phyloP scores from a whole-genome alignment of 2,888 invertebrate species.

The Tricholauxania praeusta region DNA sequence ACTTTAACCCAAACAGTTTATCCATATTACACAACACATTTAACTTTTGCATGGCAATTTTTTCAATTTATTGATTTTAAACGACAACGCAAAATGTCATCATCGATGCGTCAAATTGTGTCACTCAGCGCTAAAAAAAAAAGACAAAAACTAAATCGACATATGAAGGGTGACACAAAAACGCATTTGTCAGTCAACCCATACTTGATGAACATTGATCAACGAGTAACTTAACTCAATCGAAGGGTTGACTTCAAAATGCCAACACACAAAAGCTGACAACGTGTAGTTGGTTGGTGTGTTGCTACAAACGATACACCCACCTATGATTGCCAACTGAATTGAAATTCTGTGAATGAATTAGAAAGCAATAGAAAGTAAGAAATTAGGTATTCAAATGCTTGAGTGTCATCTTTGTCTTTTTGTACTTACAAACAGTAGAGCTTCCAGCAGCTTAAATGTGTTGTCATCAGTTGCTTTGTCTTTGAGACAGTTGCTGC shows the following conservation, averaged over 20 bases:
- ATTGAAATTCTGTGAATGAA: conserved; percentile 10
- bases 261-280: background rate
- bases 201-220: no score
- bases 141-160: background rate
- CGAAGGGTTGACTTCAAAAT: conserved; percentile 1
- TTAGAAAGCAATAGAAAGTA: background rate
- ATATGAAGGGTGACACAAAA: background rate
- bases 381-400: conserved; percentile 18
- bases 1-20: background rate
- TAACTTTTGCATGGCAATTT: background rate
- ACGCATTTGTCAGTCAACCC: conserved; percentile 15
- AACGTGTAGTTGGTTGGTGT: background rate
- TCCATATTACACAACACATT: no score
- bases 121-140: conserved; percentile 12
- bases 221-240: background rate
- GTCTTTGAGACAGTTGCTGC: background rate
- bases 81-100: conserved; percentile 29
- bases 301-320: background rate
- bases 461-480: background rate
- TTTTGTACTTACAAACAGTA: background rate
- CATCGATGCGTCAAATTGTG: conserved; percentile 25
- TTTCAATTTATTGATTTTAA: conserved; percentile 24
- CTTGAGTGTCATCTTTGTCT: conserved; percentile 14
- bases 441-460: conserved; percentile 2
- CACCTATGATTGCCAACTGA: background rate